These are phyloP conservation scores for Tyto alba DNA, from an alignment of 2,113 vertebrate genomes.

Conservation along the genomic window DNA sequence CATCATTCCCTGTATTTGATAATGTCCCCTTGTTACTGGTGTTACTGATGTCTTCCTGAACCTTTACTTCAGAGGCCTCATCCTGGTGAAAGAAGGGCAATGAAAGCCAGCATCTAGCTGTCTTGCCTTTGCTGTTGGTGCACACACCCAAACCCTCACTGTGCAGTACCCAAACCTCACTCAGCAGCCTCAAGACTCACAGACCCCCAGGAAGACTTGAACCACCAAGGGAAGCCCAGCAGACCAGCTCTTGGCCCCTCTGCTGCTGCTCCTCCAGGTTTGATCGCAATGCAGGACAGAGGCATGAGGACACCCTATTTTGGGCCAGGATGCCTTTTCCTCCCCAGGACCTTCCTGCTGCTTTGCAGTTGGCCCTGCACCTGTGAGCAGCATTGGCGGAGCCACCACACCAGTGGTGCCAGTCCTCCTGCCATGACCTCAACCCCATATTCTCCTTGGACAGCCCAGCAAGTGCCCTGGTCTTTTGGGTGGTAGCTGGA, in stretches of 20 bases:
- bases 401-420: background rate
- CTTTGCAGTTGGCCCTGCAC: background rate
- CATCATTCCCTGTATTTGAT: background rate
- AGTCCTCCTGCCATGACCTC: background rate
- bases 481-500: background rate
- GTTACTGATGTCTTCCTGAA: background rate
- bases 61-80: background rate
- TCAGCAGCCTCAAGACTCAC: background rate
- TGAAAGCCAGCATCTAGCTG: background rate
- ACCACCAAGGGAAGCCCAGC: background rate
- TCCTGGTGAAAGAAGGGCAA: background rate
- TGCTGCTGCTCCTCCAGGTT: background rate
- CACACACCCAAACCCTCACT: background rate
- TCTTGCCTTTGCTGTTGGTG: background rate
- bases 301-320: background rate
- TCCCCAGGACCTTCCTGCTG: background rate
- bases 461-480: background rate
- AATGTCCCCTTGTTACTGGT: background rate
- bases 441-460: background rate
- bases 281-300: background rate
- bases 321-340: background rate
- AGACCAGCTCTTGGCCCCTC: background rate
- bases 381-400: background rate
- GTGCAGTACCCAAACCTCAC: too few species aligned
- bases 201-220: background rate